Conservation (phyloP, 2,113 vertebrate species). For the Rafetus swinhoei region DNA sequence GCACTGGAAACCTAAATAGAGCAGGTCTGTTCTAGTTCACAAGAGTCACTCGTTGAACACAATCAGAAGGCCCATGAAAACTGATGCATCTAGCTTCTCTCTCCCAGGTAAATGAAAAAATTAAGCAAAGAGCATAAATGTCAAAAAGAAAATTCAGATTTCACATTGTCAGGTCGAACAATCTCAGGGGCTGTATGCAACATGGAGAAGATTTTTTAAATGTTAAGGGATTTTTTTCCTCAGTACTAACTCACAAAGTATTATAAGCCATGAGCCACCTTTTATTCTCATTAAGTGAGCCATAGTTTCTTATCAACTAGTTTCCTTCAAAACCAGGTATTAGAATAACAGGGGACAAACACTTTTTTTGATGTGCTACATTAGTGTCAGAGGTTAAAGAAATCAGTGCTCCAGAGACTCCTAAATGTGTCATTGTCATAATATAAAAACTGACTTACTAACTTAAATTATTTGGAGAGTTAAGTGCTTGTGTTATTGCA, state of each 20-base stretch:
- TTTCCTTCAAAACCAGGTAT: conserved; percentile 63
- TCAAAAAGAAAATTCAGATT: background rate
- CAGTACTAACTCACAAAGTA: background rate
- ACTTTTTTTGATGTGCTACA: conserved; percentile 36
- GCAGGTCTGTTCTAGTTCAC: background rate
- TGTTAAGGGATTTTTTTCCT: background rate
- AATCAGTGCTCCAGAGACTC: conserved; percentile 74
- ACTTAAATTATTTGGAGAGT: conserved; percentile 85
- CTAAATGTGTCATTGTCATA: conserved; percentile 76
- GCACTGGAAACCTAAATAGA: background rate
- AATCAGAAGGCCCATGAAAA: background rate
- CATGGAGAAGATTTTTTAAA: conserved; percentile 5
- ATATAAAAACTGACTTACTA: conserved; percentile 81
- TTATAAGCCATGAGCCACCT: background rate
- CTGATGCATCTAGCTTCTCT: background rate
- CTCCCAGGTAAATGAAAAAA: background rate
- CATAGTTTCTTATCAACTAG: conserved; percentile 51
- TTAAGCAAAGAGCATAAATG: background rate
- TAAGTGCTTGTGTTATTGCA: conserved; percentile 87
- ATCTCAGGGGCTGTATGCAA: conserved; percentile 3
- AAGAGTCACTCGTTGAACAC: conserved; percentile 18
- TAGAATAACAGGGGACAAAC: conserved; percentile 36
- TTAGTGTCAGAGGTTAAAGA: conserved; percentile 80
- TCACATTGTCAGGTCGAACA: background rate
- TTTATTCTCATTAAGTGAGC: conserved; percentile 32